These are phyloP conservation scores for Amphipoea lucens DNA, from an alignment of 2,888 invertebrate genomes.

Conservation along the genomic window DNA sequence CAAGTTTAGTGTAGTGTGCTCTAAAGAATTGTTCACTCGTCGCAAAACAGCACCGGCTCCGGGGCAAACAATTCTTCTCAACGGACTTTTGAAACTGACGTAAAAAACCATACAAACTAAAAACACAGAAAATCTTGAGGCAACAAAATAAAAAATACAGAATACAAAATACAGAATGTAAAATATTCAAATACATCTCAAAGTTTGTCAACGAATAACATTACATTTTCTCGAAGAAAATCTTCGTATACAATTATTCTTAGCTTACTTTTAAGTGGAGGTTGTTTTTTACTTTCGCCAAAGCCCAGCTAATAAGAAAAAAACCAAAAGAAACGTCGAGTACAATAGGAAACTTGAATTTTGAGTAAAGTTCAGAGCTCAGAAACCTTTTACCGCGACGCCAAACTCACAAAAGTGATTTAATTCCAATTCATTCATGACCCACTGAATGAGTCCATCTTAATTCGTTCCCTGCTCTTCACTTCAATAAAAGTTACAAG, in stretches of 20 bases:
- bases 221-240: conserved; percentile 26
- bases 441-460: conserved; percentile 68
- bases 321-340: conserved; percentile 47
- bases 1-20: conserved; percentile 36
- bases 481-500: conserved; percentile 72
- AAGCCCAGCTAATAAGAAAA: conserved; percentile 49
- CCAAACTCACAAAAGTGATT: conserved; percentile 70
- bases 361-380: conserved; percentile 60
- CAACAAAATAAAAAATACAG: conserved; percentile 24
- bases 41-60: conserved; percentile 30
- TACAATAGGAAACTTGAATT: conserved; percentile 65
- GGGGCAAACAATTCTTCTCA: conserved; percentile 28
- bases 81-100: conserved; percentile 28
- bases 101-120: conserved; percentile 14
- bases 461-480: conserved; percentile 67
- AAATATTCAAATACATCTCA: conserved; percentile 46
- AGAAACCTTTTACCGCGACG: conserved; percentile 67
- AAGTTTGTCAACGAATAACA: conserved; percentile 42
- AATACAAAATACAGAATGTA: too few species aligned
- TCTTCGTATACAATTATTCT: conserved; percentile 31
- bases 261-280: conserved; percentile 41
- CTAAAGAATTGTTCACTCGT: conserved; percentile 49
- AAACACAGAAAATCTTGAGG: neutral
- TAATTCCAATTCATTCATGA: conserved; percentile 72
- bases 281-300: conserved; percentile 18